These are phyloP conservation scores for Cremastinae sp. DNA, from an alignment of 2,888 invertebrate species.

Conservation along the genomic window DNA sequence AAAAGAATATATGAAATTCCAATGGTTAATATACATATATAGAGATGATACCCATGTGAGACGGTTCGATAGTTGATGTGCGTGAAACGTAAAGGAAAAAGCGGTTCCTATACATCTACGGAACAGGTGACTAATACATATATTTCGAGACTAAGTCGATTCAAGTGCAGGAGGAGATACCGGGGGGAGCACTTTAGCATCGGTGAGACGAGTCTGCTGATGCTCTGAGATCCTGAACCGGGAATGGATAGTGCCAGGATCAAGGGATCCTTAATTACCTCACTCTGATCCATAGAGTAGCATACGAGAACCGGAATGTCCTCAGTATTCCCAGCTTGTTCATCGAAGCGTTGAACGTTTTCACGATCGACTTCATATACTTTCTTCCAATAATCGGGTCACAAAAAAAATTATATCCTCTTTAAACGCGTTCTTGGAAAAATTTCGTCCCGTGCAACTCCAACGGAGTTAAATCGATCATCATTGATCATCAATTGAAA, in stretches of 20 bases:
- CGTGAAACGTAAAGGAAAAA: constrained; percentile 53
- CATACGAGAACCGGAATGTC: constrained; percentile 73
- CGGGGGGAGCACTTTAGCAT: constrained; percentile 63
- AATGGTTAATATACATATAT: too few species aligned
- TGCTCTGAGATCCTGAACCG: constrained; percentile 56
- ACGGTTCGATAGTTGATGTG: constrained; percentile 57
- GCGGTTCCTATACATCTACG: too few species aligned
- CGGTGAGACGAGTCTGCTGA: constrained; percentile 54
- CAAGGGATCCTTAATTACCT: constrained; percentile 74
- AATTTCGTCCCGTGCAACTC: not conserved
- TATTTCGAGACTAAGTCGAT: constrained; percentile 43
- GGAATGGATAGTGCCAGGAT: constrained; percentile 68
- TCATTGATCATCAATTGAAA: too few species aligned
- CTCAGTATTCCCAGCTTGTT: constrained; percentile 70
- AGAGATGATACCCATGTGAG: constrained; percentile 54
- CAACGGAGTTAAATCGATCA: too few species aligned
- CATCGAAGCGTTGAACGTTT: constrained; percentile 58
- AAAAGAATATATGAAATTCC: too few species aligned
- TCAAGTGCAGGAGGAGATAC: constrained; percentile 52
- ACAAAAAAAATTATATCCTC: constrained; percentile 69
- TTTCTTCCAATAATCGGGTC: constrained; percentile 73
- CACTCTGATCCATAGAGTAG: constrained; percentile 68
- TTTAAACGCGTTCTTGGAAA: constrained; percentile 60
- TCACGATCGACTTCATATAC: constrained; percentile 67
- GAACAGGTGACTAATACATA: too few species aligned